phyloP scores from a whole-genome alignment of 2,888 invertebrate species.

The Agrilus cyanescens region DNA sequence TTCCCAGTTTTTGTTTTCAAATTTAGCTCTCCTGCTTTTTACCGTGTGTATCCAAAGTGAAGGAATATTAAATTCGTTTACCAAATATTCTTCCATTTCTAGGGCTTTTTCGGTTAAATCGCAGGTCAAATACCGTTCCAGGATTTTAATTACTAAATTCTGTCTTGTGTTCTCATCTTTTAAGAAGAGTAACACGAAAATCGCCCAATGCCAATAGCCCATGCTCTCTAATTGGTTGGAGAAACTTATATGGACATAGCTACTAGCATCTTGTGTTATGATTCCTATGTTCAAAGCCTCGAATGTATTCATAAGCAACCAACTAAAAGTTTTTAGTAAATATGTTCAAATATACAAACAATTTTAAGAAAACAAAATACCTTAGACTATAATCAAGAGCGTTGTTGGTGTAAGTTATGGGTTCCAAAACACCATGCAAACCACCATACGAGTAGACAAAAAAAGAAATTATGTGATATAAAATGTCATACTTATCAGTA shows the following conservation, averaged over 20 bases:
- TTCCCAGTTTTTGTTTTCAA: slow-evolving; percentile 24
- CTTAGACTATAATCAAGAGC: slow-evolving; percentile 72
- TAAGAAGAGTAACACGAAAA: slow-evolving; percentile 65
- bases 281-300: slow-evolving; percentile 54
- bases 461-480: slow-evolving; percentile 72
- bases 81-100: slow-evolving; percentile 45
- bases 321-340: slow-evolving; percentile 43
- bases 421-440: slow-evolving; percentile 56
- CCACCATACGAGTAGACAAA: slow-evolving; percentile 54
- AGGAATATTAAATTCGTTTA: slow-evolving; percentile 56
- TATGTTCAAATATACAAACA: background rate
- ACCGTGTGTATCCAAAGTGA: slow-evolving; percentile 65
- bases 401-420: slow-evolving; percentile 65
- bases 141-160: slow-evolving; percentile 51
- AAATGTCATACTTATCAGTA: slow-evolving; percentile 46
- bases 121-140: slow-evolving; percentile 57
- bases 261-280: slow-evolving; percentile 44
- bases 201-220: slow-evolving; percentile 78
- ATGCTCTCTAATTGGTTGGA: slow-evolving; percentile 73
- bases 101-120: slow-evolving; percentile 29
- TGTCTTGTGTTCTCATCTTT: slow-evolving; percentile 46
- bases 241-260: slow-evolving; percentile 55
- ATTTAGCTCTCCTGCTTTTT: slow-evolving; percentile 49
- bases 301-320: slow-evolving; percentile 61
- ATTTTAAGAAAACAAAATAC: slow-evolving; percentile 32